These are phyloP conservation scores for Chromobotia macracanthus DNA, from an alignment of 2,797 vertebrate species.

Conservation along the genomic window DNA sequence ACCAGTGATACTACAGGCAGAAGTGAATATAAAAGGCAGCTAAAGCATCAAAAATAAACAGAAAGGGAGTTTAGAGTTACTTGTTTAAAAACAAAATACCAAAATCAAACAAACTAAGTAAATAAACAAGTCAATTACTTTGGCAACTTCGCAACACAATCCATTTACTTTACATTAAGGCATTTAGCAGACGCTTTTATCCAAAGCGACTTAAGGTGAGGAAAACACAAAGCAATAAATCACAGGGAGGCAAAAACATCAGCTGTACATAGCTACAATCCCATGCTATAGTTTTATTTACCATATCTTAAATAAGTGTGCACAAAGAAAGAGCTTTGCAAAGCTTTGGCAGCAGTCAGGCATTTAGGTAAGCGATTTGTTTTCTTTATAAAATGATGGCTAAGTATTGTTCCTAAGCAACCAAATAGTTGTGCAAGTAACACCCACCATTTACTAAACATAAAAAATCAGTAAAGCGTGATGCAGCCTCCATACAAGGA, in stretches of 20 bases:
- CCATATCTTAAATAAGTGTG: not conserved
- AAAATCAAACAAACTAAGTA: slow-evolving; percentile 1
- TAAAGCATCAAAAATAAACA: slow-evolving; percentile 48
- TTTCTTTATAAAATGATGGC: slow-evolving; percentile 33
- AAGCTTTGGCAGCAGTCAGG: not conserved
- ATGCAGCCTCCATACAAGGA: slow-evolving; percentile 12
- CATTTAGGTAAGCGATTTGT: slow-evolving; percentile 15
- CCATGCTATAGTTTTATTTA: not conserved
- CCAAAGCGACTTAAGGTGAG: too few relatives aligned
- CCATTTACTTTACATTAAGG: too few relatives aligned
- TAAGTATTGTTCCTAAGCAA: slow-evolving; percentile 47
- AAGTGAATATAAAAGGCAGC: slow-evolving; percentile 15
- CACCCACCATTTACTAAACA: slow-evolving; percentile 27
- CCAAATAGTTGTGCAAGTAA: slow-evolving; percentile 36
- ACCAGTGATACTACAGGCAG: not conserved
- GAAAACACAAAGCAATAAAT: too few relatives aligned
- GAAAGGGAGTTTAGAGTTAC: slow-evolving; percentile 47
- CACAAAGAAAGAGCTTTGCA: not conserved
- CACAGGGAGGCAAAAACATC: too few relatives aligned
- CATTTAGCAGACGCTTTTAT: too few relatives aligned
- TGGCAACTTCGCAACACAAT: not conserved
- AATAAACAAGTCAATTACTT: not conserved
- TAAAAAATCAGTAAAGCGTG: slow-evolving; percentile 21
- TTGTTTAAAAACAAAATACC: slow-evolving; percentile 1
- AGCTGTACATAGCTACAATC: too few relatives aligned